Evolutionary conservation across 64 coral and sea anemone genomes (phyloP).

Genomic region (Montipora foliosa): DNA sequence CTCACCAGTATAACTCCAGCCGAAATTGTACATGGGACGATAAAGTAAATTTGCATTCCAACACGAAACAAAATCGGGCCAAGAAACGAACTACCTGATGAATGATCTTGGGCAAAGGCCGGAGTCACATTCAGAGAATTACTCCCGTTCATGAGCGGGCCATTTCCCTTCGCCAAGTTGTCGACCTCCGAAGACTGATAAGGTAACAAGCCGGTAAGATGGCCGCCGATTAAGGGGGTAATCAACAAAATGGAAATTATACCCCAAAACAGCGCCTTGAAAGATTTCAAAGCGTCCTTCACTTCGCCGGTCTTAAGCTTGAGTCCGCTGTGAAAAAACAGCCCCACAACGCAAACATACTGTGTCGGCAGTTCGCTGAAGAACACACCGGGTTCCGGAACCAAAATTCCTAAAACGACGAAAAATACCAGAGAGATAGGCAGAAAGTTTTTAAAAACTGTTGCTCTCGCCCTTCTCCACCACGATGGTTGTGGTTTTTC

Average conservation of each 20-base stretch:
- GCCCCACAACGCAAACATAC: constrained; percentile 69
- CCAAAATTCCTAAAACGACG: constrained; percentile 60
- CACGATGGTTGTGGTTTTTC: constrained; percentile 8
- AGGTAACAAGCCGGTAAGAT: constrained; percentile 62
- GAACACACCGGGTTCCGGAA: constrained; percentile 72
- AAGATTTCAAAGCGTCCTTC: constrained; percentile 69
- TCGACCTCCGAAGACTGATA: constrained; percentile 23
- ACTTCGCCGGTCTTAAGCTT: constrained; percentile 83
- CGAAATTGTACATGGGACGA: constrained; percentile 83
- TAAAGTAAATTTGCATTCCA: constrained; percentile 80
- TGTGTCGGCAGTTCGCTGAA: constrained; percentile 86
- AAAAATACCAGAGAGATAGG: constrained; percentile 64
- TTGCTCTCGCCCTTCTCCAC: constrained; percentile 18
- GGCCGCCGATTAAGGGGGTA: constrained; percentile 76
- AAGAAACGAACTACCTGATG: constrained; percentile 48
- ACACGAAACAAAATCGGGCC: constrained; percentile 70
- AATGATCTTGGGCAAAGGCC: background rate
- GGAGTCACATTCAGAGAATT: background rate
- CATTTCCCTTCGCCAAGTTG: background rate
- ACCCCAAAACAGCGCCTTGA: constrained; percentile 71
- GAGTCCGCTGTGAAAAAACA: constrained; percentile 81
- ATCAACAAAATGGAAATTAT: constrained; percentile 77
- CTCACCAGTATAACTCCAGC: constrained; percentile 81
- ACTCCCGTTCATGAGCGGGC: background rate
- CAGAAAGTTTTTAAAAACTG: constrained; percentile 74